A percentile compares a stretch with the other conserved stretches of the same genome.
Evolutionary conservation across 2,113 vertebrate species (phyloP).

Genomic region (Marmota monax): DNA sequence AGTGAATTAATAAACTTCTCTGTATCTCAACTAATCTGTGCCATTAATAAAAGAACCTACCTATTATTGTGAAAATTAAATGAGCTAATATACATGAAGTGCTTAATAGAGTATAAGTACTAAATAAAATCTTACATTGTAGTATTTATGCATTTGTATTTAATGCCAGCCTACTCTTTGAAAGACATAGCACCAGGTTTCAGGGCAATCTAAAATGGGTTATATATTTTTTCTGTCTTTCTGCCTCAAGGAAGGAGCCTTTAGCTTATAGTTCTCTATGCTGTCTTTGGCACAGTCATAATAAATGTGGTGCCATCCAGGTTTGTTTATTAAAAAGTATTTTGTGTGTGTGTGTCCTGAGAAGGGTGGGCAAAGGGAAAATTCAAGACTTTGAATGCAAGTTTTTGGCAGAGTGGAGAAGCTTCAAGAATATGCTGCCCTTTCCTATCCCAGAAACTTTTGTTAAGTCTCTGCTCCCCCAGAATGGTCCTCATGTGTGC

Average conservation of each 20-base stretch:
- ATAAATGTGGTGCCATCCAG: neutral
- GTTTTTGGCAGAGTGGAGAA: neutral
- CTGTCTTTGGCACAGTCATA: neutral
- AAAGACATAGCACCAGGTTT: neutral
- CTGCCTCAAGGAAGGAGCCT: neutral
- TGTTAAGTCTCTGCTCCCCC: neutral
- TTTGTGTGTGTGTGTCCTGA: neutral
- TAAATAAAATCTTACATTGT: neutral
- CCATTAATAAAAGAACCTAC: neutral
- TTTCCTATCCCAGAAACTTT: neutral
- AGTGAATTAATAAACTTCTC: neutral
- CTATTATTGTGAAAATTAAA: neutral
- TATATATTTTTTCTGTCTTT: neutral
- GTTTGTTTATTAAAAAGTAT: neutral
- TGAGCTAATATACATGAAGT: neutral
- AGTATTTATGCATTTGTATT: neutral
- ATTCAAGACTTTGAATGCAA: neutral
- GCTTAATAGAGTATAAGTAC: neutral
- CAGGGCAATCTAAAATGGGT: neutral
- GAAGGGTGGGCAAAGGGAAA: neutral
- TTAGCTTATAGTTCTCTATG: neutral
- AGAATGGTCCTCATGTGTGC: neutral
- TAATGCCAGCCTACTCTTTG: neutral
- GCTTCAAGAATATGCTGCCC: fast-evolving
- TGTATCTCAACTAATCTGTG: neutral